Percentiles rank a stretch among this genome's conserved stretches.
Conservation (phyloP, 2,888 invertebrate species). For the Eulithis testata region DNA sequence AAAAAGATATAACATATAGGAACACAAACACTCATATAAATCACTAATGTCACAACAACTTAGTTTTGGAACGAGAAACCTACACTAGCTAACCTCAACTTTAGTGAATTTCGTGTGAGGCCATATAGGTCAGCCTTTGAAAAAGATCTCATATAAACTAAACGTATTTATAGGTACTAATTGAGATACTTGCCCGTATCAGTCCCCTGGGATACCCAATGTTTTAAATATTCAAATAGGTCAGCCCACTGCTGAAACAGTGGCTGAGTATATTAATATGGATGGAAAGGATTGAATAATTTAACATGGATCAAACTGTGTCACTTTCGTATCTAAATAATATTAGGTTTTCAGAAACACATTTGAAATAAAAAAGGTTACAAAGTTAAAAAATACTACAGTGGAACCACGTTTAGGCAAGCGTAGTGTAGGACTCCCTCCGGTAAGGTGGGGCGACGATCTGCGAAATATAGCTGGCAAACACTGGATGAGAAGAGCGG, state of each 20-base stretch:
- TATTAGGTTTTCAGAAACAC: background rate
- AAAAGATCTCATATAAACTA: background rate
- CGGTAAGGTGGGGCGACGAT: no score
- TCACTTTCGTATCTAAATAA: background rate
- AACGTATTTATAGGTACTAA: conserved; percentile 20
- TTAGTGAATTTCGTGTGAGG: no score
- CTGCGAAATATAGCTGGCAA: no score
- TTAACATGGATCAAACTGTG: conserved; percentile 11
- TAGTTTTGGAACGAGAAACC: no score
- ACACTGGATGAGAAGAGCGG: no score
- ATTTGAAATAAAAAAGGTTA: background rate
- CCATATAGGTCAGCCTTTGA: background rate
- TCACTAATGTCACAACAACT: no score
- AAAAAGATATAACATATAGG: no score
- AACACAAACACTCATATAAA: no score
- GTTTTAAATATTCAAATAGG: conserved; percentile 37
- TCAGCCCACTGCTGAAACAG: conserved; percentile 26
- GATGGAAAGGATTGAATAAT: conserved; percentile 15
- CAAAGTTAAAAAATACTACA: no score
- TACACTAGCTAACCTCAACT: no score
- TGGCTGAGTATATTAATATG: conserved; percentile 22
- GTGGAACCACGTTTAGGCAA: background rate
- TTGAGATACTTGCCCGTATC: conserved; percentile 18
- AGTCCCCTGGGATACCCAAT: conserved; percentile 7
- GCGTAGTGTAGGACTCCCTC: no score